Base-by-base conservation (phyloP, 1,140 invertebrate species). In the Heliconius nattereri region DNA sequence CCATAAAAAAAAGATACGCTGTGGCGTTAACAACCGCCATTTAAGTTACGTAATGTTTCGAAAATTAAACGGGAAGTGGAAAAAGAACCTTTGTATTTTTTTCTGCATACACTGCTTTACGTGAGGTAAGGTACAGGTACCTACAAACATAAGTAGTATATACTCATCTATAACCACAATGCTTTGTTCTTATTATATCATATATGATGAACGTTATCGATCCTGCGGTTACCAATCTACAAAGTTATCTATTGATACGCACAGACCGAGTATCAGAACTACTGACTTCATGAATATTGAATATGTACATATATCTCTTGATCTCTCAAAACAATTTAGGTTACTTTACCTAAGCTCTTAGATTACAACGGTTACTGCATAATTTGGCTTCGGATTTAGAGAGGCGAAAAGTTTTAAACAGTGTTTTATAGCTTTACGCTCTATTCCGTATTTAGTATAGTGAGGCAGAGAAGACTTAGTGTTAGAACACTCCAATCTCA, bases 201-300 rank as follows among this genome's bases (percentile, higher is more conserved):
- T 16, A 66, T 26, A 66, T 66, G 23, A 13, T 66, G 26, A 29
- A 66, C 23, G 60, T 29, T 60, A 66, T 66, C 60, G 60, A 26
- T 66, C 26, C 26, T 66, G 60, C 23, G 60, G 60, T 29, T 66
- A 26, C 26, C 60, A 29, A 66, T 66, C 7, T 9, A 29, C 26
- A 26, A 29, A 26, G 60, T 66, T 66, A 29, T 66, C 60, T 66
- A 66, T 29, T 66, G 60, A 66, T 26, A 66, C 60, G 60, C 60
- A 29, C 60, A 66, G 60, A 66, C 60, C 60, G 3, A 29, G 9
- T 13, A 66, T 66, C 60, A 29, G 60, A 66, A 66, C 60, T 66
- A 66, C 60, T 66, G 26, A 26, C 35, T 57, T 54, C 37, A 72
- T 70, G 35, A 73, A 45, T 45, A 37, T 73, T 23, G 40, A 26